Conservation (phyloP, 2,797 vertebrate genomes). For the Diceros bicornis region DNA sequence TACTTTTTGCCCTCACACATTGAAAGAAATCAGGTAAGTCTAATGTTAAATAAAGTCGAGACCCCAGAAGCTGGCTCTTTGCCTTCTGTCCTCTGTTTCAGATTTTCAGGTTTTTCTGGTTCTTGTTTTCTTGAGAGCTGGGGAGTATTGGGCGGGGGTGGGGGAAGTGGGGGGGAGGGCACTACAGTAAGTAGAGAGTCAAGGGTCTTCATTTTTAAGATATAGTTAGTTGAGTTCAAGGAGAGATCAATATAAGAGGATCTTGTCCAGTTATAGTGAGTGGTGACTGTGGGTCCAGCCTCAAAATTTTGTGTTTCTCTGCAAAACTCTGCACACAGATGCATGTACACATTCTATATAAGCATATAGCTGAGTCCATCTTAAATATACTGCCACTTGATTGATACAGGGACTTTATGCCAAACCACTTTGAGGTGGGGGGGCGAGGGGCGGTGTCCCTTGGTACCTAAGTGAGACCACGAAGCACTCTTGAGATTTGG, state of each 20-base stretch:
- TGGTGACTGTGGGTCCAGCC: neutral
- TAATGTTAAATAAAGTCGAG: neutral
- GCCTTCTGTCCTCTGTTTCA: conserved; percentile 60
- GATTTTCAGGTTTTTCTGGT: conserved; percentile 71
- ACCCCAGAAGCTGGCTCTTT: conserved; percentile 17
- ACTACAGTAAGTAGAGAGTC: neutral
- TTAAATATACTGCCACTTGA: conserved; percentile 9
- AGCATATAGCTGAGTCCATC: neutral
- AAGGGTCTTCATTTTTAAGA: conserved; percentile 48
- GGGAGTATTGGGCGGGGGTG: neutral
- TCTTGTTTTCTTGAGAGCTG: conserved; percentile 6
- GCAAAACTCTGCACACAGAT: neutral
- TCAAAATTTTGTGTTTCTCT: conserved; percentile 6
- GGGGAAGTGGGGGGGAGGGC: no score
- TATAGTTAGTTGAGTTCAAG: conserved; percentile 26
- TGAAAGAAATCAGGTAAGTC: neutral
- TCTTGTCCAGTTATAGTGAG: neutral
- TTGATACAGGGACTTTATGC: neutral
- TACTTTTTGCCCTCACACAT: neutral
- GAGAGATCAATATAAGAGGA: neutral
- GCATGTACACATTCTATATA: neutral
- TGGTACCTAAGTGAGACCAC: conserved; percentile 9
- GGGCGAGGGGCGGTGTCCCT: neutral
- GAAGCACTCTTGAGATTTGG: conserved; percentile 5
- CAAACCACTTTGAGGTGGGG: neutral